Evolutionary conservation across 2,888 invertebrate genomes (phyloP).

Genomic region (Mactromeris polynyma): DNA sequence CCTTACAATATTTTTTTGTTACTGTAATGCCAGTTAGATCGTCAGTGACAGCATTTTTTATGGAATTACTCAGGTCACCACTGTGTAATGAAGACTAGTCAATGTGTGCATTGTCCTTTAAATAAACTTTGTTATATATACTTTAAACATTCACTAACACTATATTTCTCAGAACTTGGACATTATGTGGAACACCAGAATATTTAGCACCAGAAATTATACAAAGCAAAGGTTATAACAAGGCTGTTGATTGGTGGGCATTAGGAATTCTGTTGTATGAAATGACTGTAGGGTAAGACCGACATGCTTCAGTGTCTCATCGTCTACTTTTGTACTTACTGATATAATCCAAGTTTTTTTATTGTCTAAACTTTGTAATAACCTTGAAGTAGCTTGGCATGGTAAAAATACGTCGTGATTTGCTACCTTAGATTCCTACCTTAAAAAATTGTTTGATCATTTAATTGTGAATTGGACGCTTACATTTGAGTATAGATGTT

Average conservation of each 20-base stretch:
- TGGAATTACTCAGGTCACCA: too few species aligned
- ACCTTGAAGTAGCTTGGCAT: neutral
- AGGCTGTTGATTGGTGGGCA: constrained; percentile 99
- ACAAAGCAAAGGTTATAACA: constrained; percentile 98
- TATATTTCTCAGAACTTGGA: constrained; percentile 93
- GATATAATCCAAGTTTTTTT: too few species aligned
- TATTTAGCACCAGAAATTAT: constrained; percentile 98
- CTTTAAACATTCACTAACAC: too few species aligned
- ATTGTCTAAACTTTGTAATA: neutral
- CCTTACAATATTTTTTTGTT: too few species aligned
- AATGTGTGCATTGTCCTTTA: too few species aligned
- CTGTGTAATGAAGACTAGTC: too few species aligned
- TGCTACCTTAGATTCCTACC: neutral
- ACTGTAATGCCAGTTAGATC: too few species aligned
- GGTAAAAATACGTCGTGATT: neutral
- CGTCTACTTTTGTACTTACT: neutral
- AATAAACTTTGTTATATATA: too few species aligned
- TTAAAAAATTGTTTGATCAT: neutral
- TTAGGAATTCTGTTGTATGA: constrained; percentile 90
- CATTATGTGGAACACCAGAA: constrained; percentile 98
- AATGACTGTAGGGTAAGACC: constrained; percentile 87
- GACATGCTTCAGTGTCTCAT: neutral
- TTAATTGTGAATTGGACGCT: neutral
- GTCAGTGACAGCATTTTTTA: too few species aligned
- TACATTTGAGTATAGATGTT: neutral